Conservation (phyloP, 92 coral and sea anemone genomes). For the Meandrina meandrites region DNA sequence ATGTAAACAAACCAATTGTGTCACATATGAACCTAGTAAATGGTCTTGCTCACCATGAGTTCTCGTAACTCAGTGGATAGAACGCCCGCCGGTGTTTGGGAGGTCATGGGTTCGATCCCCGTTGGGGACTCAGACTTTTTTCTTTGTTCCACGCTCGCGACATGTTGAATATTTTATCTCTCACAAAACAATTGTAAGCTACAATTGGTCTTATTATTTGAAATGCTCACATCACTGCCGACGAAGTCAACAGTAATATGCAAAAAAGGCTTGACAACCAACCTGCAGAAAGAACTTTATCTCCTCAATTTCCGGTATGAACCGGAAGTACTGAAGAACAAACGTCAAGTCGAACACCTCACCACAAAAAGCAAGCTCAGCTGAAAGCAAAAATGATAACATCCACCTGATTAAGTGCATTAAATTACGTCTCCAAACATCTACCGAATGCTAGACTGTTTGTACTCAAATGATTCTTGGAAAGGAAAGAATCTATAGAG, state of each 20-base stretch:
- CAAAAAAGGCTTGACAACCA: not conserved
- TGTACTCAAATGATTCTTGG: not conserved
- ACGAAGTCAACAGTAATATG: too few relatives aligned
- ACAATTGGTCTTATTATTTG: not conserved
- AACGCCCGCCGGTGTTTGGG: too few relatives aligned
- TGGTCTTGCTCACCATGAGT: too few relatives aligned
- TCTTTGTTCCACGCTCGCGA: too few relatives aligned
- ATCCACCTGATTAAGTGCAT: not conserved
- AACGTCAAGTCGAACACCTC: constrained; percentile 95
- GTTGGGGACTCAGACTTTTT: too few relatives aligned
- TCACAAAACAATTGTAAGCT: too few relatives aligned
- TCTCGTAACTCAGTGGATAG: too few relatives aligned
- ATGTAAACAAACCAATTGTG: too few relatives aligned
- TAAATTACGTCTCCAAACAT: not conserved
- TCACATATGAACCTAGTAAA: too few relatives aligned
- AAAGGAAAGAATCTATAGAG: too few relatives aligned
- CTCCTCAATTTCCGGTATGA: constrained; percentile 95
- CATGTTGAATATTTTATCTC: too few relatives aligned
- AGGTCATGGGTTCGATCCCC: too few relatives aligned
- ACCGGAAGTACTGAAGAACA: constrained; percentile 79
- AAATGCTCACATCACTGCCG: not conserved
- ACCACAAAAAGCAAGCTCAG: constrained; percentile 96
- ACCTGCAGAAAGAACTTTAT: constrained; percentile 98
- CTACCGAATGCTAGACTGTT: not conserved
- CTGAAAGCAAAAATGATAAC: constrained; percentile 52